These are phyloP conservation scores for Chaunax sp. DNA, from an alignment of 2,797 vertebrate species.

Conservation along the genomic window DNA sequence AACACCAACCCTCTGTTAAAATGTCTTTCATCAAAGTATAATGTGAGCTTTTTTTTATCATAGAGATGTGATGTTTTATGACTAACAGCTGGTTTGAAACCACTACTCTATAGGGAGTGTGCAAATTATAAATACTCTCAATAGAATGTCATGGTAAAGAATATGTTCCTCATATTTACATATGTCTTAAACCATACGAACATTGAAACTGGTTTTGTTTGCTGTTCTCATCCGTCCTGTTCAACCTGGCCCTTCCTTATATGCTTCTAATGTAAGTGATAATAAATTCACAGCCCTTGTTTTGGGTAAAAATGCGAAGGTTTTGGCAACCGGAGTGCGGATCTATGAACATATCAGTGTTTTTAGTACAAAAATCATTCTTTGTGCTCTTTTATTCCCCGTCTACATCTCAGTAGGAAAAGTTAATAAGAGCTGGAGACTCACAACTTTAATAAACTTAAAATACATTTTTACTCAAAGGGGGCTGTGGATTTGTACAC, in stretches of 20 bases:
- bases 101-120: conserved; percentile 57
- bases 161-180: conserved; percentile 4
- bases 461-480: background rate
- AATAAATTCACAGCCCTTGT: background rate
- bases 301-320: background rate
- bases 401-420: too few relatives aligned
- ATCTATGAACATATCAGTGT: background rate
- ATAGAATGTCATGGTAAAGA: conserved; percentile 5
- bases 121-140: conserved; percentile 17
- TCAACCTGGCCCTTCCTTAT: background rate
- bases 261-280: background rate
- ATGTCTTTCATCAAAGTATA: conserved; percentile 40
- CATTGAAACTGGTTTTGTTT: background rate
- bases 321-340: too few relatives aligned
- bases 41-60: conserved; percentile 52
- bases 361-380: background rate
- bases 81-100: conserved; percentile 69
- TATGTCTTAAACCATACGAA: background rate
- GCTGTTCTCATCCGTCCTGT: background rate
- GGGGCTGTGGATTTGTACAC: background rate
- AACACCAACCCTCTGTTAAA: conserved; percentile 20
- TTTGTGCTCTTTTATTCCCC: background rate
- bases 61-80: conserved; percentile 16
- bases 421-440: too few relatives aligned
- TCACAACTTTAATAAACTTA: too few relatives aligned